Evolutionary conservation across 2,888 invertebrate genomes (phyloP), one percentile per base, ranked within the genome.

Genomic region (Julus scanicus): DNA sequence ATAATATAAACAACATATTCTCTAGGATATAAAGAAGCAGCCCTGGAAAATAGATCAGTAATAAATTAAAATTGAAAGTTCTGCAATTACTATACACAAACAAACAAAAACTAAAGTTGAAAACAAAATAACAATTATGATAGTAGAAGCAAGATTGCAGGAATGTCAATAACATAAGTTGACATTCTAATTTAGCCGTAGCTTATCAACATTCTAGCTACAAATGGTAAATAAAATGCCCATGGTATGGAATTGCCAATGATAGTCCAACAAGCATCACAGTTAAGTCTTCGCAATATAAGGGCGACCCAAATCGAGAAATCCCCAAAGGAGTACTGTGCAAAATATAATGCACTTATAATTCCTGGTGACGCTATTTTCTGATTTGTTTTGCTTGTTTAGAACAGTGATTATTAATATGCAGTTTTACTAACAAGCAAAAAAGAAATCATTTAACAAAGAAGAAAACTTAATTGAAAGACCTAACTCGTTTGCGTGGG

Each of bases 11-110:
- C 80, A 80, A 15, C 80, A 80, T 11, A 9, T 13, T 80, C 8
- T 29, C 29, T 71, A 29, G 71, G 71, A 63, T 63, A 20, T 3
- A 13, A 53, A 63, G 63, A 63, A n/a, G 63, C 63, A 63, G 63
- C 63, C 20, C 80, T 80, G 37, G 37, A 80, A 80, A 80, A 80
- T 5, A 4, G 3, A 29, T 11, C 29, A 13, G 13, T 80, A 29
- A 80, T 80, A 80, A 80, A 80, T 80, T 80, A 80, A 80, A 80
- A 11, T 71, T 29, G 29, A 71, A 71, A n/a, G 20, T 20, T 63
- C 8, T 8, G 11, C 71, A 29, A 71, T 3, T 8, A n/a, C n/a
- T 53, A 53, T 53, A 53, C 53, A 53, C 53, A 53, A 53, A 53
- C 44, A 53, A 53, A 17, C 13, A 53, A 20, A 4, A 71, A 71